Conservation (phyloP, 64 coral and sea anemone genomes). For the Pocillopora verrucosa region DNA sequence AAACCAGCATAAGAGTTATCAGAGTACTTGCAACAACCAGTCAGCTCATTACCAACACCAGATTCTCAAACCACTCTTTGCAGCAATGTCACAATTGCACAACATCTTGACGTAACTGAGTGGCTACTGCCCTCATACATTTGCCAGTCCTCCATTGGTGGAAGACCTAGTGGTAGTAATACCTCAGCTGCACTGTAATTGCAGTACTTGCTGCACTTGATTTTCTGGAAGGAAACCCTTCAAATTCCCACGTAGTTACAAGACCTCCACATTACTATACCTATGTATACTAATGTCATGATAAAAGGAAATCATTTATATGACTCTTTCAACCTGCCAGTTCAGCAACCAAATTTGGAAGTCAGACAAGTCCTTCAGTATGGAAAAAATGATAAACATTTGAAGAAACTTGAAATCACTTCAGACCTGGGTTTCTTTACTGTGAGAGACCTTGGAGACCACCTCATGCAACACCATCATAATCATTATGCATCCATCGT, state of each 20-base stretch:
- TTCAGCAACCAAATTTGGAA: background rate
- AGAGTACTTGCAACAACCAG: background rate
- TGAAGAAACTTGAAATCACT: too few relatives aligned
- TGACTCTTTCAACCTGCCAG: background rate
- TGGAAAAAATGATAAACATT: too few relatives aligned
- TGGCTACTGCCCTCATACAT: background rate
- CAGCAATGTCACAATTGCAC: constrained; percentile 2
- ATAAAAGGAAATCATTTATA: constrained; percentile 2
- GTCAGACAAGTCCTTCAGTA: background rate
- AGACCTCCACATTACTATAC: background rate
- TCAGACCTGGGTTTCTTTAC: too few relatives aligned
- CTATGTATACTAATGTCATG: background rate
- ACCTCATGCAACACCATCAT: too few relatives aligned
- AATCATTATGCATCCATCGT: too few relatives aligned
- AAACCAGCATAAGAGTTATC: background rate
- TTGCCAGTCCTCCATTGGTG: background rate
- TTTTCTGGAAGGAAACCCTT: constrained; percentile 4
- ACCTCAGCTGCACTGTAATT: constrained; percentile 52
- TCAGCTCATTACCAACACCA: background rate
- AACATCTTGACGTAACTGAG: constrained; percentile 8
- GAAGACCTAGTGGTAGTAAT: constrained; percentile 15
- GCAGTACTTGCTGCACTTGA: constrained; percentile 13
- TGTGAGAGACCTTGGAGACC: too few relatives aligned
- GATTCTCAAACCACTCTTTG: background rate
- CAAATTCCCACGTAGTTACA: background rate